Percentiles rank a stretch among this genome's conserved stretches.
Conservation (phyloP, 2,113 vertebrate species). For the Haplochromis burtoni region DNA sequence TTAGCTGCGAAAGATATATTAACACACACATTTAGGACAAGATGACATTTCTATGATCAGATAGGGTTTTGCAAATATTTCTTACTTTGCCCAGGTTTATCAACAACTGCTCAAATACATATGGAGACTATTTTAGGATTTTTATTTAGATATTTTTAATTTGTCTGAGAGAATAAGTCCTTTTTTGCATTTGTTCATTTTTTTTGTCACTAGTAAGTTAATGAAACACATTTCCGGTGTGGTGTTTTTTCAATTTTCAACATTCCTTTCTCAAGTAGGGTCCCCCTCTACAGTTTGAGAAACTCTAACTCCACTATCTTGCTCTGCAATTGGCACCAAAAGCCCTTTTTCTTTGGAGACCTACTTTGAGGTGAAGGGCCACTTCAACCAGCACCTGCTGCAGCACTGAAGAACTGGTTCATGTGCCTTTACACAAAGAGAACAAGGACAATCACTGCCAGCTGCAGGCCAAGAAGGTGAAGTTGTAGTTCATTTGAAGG, state of each 20-base stretch:
- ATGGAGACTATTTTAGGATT: not conserved
- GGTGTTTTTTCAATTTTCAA: not conserved
- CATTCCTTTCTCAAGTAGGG: not conserved
- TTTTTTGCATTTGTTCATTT: not conserved
- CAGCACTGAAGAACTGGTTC: not conserved
- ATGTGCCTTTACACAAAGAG: not conserved
- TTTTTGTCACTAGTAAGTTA: not conserved
- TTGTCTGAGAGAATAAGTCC: not conserved
- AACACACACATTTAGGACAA: not conserved
- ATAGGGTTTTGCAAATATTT: not conserved
- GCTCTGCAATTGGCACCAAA: not conserved
- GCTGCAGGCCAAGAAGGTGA: not conserved
- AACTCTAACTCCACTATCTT: not conserved
- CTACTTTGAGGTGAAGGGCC: not conserved
- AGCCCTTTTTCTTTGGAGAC: not conserved
- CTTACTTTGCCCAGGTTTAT: not conserved
- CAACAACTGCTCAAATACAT: not conserved
- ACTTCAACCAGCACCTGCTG: not conserved
- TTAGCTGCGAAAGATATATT: constrained; percentile 64
- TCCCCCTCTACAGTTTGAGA: not conserved
- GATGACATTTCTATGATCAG: not conserved
- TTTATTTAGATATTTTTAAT: not conserved
- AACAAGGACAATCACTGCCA: not conserved
- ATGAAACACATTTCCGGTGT: not conserved
- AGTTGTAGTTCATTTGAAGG: not conserved